A percentile compares a stretch with the other conserved stretches of the same genome.
phyloP scores from a whole-genome alignment of 2,888 invertebrate genomes.

The Hedya salicella region DNA sequence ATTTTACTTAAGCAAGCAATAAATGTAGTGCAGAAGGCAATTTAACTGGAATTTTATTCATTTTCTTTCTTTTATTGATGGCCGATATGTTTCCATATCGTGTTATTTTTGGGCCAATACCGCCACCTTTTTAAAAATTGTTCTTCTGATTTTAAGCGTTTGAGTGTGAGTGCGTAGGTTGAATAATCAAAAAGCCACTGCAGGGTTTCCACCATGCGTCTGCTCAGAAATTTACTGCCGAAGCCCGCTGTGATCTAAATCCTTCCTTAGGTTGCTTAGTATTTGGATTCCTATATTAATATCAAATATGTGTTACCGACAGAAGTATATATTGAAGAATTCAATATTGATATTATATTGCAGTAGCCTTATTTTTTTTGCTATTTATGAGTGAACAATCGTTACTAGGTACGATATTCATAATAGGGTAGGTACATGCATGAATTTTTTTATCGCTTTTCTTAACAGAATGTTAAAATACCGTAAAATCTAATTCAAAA shows the following conservation, averaged over 20 bases:
- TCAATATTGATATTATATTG: too few relatives aligned
- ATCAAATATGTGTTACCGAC: not conserved
- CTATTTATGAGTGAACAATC: too few relatives aligned
- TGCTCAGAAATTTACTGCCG: conserved; percentile 26
- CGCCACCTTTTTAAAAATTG: conserved; percentile 10
- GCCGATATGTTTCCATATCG: conserved; percentile 6
- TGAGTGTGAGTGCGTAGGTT: conserved; percentile 36
- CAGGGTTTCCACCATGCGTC: conserved; percentile 30
- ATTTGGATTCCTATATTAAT: not conserved
- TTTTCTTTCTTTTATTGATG: conserved; percentile 15
- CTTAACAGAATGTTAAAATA: too few relatives aligned
- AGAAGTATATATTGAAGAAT: not conserved
- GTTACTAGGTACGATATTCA: too few relatives aligned
- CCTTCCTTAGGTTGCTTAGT: not conserved
- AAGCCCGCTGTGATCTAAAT: conserved; percentile 30
- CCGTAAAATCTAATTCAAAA: too few relatives aligned
- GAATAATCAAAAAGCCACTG: conserved; percentile 40
- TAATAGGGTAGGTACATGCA: too few relatives aligned
- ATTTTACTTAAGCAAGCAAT: conserved; percentile 19
- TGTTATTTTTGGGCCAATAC: conserved; percentile 14
- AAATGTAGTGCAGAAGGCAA: conserved; percentile 21
- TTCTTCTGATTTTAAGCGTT: conserved; percentile 20
- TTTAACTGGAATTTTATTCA: not conserved
- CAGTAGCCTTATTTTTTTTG: too few relatives aligned
- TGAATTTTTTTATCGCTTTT: too few relatives aligned